Evolutionary conservation across 2,113 vertebrate species (phyloP).

Genomic region (Cebidichthys violaceus): DNA sequence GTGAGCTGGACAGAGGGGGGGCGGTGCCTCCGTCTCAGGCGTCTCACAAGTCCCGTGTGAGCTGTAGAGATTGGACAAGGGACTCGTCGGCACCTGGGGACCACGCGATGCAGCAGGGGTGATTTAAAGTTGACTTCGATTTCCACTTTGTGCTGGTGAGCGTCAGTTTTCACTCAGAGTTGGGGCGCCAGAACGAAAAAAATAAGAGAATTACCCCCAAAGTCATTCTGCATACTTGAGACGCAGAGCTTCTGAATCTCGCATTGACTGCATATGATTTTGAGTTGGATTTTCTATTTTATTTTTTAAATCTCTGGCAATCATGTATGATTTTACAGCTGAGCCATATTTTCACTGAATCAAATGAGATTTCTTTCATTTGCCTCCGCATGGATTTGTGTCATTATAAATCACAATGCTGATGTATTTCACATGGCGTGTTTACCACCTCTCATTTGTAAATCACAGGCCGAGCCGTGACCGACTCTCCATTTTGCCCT

Average conservation of each 20-base stretch:
- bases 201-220: neutral
- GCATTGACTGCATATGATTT: neutral
- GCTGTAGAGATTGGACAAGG: constrained; percentile 23
- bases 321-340: neutral
- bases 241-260: constrained; percentile 12
- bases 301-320: neutral
- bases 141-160: constrained; percentile 30
- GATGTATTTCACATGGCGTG: neutral
- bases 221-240: neutral
- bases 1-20: constrained; percentile 6
- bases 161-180: neutral
- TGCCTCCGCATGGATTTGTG: neutral
- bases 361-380: neutral
- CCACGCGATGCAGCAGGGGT: neutral
- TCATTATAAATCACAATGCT: neutral
- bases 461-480: neutral
- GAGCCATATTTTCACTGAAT: neutral
- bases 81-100: constrained; percentile 32
- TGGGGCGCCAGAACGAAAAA: neutral
- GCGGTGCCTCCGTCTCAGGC: constrained; percentile 10
- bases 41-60: constrained; percentile 12
- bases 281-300: neutral
- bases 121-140: constrained; percentile 28
- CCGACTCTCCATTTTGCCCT: constrained; percentile 1
- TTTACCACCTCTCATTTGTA: neutral